Percentiles rank a stretch among this genome's conserved stretches.
phyloP scores from a whole-genome alignment of 2,797 vertebrate genomes.

The Graptemys geographica region DNA sequence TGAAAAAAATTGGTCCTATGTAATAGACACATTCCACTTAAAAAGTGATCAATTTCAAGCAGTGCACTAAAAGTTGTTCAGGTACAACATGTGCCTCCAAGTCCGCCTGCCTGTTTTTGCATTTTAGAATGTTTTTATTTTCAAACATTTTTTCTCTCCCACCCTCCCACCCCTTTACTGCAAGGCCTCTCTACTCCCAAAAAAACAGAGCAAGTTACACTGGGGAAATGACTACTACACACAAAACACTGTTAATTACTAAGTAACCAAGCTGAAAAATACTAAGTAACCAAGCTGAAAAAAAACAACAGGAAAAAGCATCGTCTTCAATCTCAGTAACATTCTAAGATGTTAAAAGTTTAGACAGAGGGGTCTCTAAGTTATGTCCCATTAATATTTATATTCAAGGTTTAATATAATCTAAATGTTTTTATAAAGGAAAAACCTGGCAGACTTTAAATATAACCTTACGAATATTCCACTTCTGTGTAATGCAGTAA shows the following conservation, averaged over 20 bases:
- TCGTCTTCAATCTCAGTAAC: not conserved
- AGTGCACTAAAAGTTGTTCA: not conserved
- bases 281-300: not conserved
- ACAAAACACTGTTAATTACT: not conserved
- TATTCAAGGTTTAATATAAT: not conserved
- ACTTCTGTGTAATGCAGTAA: accelerated
- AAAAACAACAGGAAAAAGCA: not conserved
- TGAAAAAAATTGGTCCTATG: not conserved
- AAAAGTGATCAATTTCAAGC: not conserved
- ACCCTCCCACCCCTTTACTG: accelerated
- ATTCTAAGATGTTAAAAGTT: not conserved
- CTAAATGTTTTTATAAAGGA: not conserved
- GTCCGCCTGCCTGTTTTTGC: not conserved
- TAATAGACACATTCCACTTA: not conserved
- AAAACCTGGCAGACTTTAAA: not conserved
- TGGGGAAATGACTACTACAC: not conserved
- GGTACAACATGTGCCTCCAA: not conserved
- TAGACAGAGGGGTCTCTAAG: not conserved
- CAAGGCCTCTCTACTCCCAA: not conserved
- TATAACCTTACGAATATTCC: not conserved
- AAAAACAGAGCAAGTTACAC: not conserved
- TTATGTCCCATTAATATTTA: not conserved
- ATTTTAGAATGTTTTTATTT: not conserved
- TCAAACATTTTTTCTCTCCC: not conserved
- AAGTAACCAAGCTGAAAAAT: not conserved